These are phyloP conservation scores for Misgurnus anguillicaudatus DNA, from an alignment of 2,113 vertebrate genomes.

Conservation along the genomic window DNA sequence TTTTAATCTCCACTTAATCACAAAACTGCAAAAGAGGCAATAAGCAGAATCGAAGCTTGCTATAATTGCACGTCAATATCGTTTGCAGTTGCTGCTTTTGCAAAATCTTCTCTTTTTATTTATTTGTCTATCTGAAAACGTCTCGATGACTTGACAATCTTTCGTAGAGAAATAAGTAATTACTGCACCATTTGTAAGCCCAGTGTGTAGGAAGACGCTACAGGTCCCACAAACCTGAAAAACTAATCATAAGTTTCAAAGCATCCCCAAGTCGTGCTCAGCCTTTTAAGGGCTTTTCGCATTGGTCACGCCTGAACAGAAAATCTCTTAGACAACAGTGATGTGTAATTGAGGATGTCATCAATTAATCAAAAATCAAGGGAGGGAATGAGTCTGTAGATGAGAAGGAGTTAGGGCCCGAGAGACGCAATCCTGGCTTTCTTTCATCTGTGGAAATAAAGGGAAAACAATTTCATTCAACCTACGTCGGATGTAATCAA, in stretches of 20 bases:
- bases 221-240: conserved; percentile 35
- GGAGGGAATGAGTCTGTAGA: conserved; percentile 5
- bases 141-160: conserved; percentile 19
- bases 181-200: conserved; percentile 28
- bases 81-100: not conserved
- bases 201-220: conserved; percentile 32
- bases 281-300: conserved; percentile 35
- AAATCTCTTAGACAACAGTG: conserved; percentile 44
- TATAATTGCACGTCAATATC: conserved; percentile 47
- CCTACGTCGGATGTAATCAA: conserved; percentile 26
- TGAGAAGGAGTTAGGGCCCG: not conserved
- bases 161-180: conserved; percentile 40
- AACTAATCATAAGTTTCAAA: conserved; percentile 51
- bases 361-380: conserved; percentile 55
- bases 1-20: conserved; percentile 55
- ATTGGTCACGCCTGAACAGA: conserved; percentile 28
- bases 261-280: conserved; percentile 41
- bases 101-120: not conserved
- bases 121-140: conserved; percentile 10
- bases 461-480: conserved; percentile 8
- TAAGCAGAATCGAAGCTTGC: conserved; percentile 33
- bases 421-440: conserved; percentile 1
- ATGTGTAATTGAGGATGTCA: conserved; percentile 54
- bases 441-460: conserved; percentile 53
- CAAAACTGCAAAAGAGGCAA: conserved; percentile 27